Evolutionary conservation across 1,140 invertebrate species (phyloP), one percentile per base, ranked within the genome.

Genomic region (Agraylea sexmaculata): DNA sequence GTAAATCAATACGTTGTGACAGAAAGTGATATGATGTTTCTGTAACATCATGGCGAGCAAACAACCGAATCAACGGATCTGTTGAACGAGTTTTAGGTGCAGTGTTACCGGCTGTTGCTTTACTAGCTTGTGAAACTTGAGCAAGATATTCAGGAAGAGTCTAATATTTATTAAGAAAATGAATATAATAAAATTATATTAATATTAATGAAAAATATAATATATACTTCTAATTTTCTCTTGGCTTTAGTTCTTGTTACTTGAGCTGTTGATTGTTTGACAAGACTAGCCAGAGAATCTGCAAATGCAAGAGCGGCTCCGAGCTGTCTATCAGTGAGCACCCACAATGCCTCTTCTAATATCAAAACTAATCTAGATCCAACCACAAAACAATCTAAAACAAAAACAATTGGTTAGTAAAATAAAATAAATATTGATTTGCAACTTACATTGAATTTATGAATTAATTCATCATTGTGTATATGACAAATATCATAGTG

Each of bases 11-110:
- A 54, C 87, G 77, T 36, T 89, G 83, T 43, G 87, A 89, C 40
- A 92, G 75, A 56, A 99, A 80, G 67, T 99, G 95, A 69, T 96
- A 95, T 1, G 93, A 98, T 0, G 95, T 98, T 69, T 98, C 93
- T 4, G 85, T 68, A 19, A 99, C 89, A 70, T 99, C 93, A 66
- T 88, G 91, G 42, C 75, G 75, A 13, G 77, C 73, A 65, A 97
- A 97, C 54, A 88, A 72, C 53, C 59, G 53, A 4, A 59, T 58
- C 3, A 68, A 41, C 4, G 64, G 54, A 37, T 64, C 62, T 4
- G 37, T 34, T 7, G 30, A 18, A 7, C 41, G 40, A 19, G 17
- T 28, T 10, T 73, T 76, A 21, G 74, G 69, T 19, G 75, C 66
- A 17, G 73, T 73, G 28, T 74, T 69, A 25, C 75, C 67, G 21